Percentiles rank a stretch among this genome's conserved stretches.
Conservation (phyloP, 2,797 vertebrate species). For the Neostethus bicornis region DNA sequence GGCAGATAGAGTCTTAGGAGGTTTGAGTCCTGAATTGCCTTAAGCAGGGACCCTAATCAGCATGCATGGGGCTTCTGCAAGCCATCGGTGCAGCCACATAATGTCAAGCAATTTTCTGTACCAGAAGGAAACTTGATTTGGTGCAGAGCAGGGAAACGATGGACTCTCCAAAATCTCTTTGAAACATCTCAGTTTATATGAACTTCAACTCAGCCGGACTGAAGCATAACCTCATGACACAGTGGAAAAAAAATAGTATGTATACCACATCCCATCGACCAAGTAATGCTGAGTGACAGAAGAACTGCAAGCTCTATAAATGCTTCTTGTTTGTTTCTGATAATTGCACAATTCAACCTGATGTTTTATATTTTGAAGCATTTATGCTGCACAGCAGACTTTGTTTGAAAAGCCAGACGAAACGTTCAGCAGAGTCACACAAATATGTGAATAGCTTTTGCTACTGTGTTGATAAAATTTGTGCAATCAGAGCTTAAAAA, state of each 20-base stretch:
- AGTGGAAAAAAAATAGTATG: constrained; percentile 13
- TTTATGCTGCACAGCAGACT: constrained; percentile 10
- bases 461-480: constrained; percentile 38
- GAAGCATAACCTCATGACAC: constrained; percentile 36
- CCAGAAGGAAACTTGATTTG: constrained; percentile 68
- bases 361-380: constrained; percentile 14
- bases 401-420: constrained; percentile 8
- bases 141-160: constrained; percentile 37
- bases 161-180: constrained; percentile 50
- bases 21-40: constrained; percentile 75
- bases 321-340: constrained; percentile 15
- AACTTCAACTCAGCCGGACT: constrained; percentile 45
- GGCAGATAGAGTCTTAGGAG: constrained; percentile 76
- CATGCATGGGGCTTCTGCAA: constrained; percentile 63
- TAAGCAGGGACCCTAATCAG: constrained; percentile 70
- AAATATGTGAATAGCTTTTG: constrained; percentile 32
- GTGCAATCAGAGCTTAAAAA: constrained; percentile 39
- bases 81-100: constrained; percentile 61
- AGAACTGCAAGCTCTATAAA: constrained; percentile 13
- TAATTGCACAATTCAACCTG: constrained; percentile 9
- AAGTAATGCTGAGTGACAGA: constrained; percentile 43
- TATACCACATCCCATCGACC: constrained; percentile 23
- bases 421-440: neutral
- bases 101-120: constrained; percentile 76
- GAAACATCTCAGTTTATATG: constrained; percentile 55